phyloP scores from a whole-genome alignment of 2,888 invertebrate species.

The Uloborus plumipes region DNA sequence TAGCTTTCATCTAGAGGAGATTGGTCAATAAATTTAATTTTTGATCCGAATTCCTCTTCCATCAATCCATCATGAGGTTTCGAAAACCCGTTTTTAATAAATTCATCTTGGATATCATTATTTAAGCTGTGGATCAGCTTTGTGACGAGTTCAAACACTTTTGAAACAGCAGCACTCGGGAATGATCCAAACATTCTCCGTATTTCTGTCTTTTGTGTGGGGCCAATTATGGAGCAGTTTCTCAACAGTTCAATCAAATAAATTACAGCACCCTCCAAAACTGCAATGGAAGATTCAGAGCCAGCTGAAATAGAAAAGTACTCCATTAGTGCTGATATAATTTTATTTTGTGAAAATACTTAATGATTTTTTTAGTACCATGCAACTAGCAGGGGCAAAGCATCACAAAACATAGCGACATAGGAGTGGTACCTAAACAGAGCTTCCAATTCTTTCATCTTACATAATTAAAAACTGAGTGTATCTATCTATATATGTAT shows the following conservation, averaged over 20 bases:
- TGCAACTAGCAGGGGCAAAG: too few relatives aligned
- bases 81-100: slow-evolving; percentile 41
- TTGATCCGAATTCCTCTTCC: slow-evolving; percentile 61
- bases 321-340: neutral
- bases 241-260: slow-evolving; percentile 77
- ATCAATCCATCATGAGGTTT: slow-evolving; percentile 21
- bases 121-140: slow-evolving; percentile 36
- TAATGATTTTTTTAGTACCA: too few relatives aligned
- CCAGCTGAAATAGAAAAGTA: slow-evolving; percentile 54
- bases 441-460: too few relatives aligned
- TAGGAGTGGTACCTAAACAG: too few relatives aligned
- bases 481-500: too few relatives aligned
- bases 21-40: slow-evolving; percentile 49
- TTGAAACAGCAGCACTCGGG: slow-evolving; percentile 74
- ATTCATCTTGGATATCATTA: slow-evolving; percentile 24
- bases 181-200: slow-evolving; percentile 77
- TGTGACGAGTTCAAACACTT: slow-evolving; percentile 75
- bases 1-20: slow-evolving; percentile 42
- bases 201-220: slow-evolving; percentile 76
- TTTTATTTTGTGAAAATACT: neutral
- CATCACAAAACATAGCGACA: too few relatives aligned
- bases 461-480: too few relatives aligned
- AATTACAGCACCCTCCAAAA: slow-evolving; percentile 78
- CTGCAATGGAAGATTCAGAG: slow-evolving; percentile 75
- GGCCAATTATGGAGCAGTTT: slow-evolving; percentile 76